Conservation (phyloP, 2,797 vertebrate species). For the Morus bassanus region DNA sequence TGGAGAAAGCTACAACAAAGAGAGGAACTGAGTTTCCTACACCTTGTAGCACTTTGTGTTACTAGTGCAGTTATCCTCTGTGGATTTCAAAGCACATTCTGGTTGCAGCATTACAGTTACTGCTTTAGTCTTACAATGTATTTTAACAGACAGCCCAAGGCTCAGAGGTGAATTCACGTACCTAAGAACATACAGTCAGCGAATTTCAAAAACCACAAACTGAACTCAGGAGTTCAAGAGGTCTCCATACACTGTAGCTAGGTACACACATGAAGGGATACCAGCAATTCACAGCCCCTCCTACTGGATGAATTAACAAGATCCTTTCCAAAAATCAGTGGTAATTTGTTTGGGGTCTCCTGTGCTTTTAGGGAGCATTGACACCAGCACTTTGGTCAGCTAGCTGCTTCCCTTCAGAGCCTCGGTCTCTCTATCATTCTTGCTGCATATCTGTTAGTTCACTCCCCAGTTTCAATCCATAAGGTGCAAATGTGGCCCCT, state of each 20-base stretch:
- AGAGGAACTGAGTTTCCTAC: background rate
- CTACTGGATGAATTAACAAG: background rate
- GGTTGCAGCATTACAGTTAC: background rate
- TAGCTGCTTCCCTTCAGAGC: background rate
- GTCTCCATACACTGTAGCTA: background rate
- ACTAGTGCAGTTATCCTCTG: background rate
- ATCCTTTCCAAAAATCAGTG: background rate
- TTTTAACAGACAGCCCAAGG: background rate
- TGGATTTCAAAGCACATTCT: background rate
- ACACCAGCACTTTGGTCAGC: background rate
- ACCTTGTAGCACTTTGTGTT: background rate
- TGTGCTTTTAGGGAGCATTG: background rate
- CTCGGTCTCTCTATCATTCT: accelerated
- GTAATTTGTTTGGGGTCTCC: background rate
- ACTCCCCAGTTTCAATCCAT: background rate
- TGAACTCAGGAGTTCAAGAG: background rate
- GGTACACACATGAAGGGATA: background rate
- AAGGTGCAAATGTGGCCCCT: background rate
- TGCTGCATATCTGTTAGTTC: background rate
- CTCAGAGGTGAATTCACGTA: background rate
- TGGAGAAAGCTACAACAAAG: background rate
- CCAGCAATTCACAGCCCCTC: background rate
- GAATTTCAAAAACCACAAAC: background rate
- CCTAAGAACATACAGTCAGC: background rate
- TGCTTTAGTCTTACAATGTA: background rate